These are phyloP conservation scores for Antheraea yamamai DNA, from an alignment of 2,888 invertebrate species.

Conservation along the genomic window DNA sequence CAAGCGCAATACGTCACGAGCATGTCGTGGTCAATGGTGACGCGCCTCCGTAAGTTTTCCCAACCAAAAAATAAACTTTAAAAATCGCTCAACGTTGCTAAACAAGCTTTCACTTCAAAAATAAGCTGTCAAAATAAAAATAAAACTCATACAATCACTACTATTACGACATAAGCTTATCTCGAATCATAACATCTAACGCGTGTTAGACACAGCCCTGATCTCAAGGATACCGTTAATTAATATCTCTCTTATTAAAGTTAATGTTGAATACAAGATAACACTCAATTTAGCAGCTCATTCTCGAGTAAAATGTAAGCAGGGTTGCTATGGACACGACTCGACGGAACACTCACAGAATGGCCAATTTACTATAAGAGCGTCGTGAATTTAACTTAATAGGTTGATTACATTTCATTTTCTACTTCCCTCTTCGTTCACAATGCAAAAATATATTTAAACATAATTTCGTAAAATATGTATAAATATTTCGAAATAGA, in stretches of 20 bases:
- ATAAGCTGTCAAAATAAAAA: neutral
- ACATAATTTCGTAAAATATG: no score
- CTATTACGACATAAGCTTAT: neutral
- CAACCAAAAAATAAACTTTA: no score
- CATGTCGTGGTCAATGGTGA: no score
- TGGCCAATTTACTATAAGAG: neutral
- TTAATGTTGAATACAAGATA: conserved; percentile 15
- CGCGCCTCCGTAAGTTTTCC: no score
- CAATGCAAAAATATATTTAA: no score
- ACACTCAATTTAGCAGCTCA: conserved; percentile 7
- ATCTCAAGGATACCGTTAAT: neutral
- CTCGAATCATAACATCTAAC: neutral
- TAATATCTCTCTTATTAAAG: conserved; percentile 14
- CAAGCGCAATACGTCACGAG: no score
- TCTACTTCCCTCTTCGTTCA: no score
- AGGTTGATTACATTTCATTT: neutral
- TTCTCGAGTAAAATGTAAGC: neutral
- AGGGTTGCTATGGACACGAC: neutral
- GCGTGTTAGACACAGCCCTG: neutral
- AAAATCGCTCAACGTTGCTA: no score
- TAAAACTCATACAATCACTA: neutral
- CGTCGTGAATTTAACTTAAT: neutral
- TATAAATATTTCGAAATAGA: no score
- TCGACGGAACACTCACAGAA: neutral
- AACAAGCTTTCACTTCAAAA: no score